Conservation (phyloP, 2,797 vertebrate genomes). For the Darevskia nairensis region DNA sequence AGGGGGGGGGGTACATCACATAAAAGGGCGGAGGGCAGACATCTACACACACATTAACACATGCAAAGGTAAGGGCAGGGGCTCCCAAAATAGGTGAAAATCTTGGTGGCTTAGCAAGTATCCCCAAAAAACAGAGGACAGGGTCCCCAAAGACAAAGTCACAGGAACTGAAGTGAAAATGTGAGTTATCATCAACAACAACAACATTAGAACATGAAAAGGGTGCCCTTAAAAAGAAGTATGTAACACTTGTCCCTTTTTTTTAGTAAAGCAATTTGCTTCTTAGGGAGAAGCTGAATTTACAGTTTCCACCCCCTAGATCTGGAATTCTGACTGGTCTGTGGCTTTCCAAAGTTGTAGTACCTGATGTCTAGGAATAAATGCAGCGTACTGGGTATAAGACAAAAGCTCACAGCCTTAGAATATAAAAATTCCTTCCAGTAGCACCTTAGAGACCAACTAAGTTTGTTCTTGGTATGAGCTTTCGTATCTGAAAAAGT, state of each 20-base stretch:
- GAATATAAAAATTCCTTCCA: neutral
- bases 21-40: neutral
- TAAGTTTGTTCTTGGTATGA: no score
- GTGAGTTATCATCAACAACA: no score
- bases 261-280: neutral
- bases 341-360: neutral
- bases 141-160: no score
- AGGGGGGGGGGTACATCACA: neutral
- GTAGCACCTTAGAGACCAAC: no score
- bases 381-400: neutral
- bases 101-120: neutral
- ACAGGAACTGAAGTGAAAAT: no score
- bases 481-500: no score
- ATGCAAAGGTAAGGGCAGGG: neutral
- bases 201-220: no score
- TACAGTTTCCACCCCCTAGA: neutral
- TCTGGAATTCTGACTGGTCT: neutral
- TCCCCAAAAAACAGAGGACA: neutral
- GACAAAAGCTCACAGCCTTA: neutral
- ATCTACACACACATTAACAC: neutral
- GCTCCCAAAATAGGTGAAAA: neutral
- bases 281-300: neutral
- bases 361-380: neutral
- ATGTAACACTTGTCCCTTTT: neutral
- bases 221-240: no score